Evolutionary conservation across 2,113 vertebrate species (phyloP).

Genomic region (Tinamus guttatus): DNA sequence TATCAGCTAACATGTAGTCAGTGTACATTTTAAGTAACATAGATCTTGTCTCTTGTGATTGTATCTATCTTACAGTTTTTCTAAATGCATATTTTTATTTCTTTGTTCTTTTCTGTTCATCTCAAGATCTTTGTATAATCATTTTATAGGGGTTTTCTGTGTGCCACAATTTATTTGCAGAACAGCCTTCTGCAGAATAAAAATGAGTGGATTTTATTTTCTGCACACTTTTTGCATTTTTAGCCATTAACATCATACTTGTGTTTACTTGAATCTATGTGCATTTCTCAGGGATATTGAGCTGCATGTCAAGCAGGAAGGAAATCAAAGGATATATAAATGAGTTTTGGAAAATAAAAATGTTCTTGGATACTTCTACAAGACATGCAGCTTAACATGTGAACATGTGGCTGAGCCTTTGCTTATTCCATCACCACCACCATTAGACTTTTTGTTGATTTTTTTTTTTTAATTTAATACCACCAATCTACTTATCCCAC

Average conservation of each 20-base stretch:
- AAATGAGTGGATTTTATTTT: conserved; percentile 51
- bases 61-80: background rate
- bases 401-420: background rate
- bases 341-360: background rate
- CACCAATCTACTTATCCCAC: background rate
- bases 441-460: background rate
- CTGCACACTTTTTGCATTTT: background rate
- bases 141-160: conserved; percentile 2
- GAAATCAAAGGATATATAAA: conserved; percentile 26
- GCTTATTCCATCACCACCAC: background rate
- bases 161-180: conserved; percentile 18
- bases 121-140: background rate
- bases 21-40: background rate
- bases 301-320: conserved; percentile 27
- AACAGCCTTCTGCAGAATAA: conserved; percentile 12
- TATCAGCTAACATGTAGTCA: background rate
- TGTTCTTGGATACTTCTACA: background rate
- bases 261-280: conserved; percentile 12
- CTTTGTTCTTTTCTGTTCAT: background rate
- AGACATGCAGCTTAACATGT: background rate
- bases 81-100: background rate
- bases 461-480: background rate
- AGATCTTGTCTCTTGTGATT: background rate
- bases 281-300: background rate
- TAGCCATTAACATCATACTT: conserved; percentile 3